Evolutionary conservation across 2,888 invertebrate genomes (phyloP).

Genomic region (Nemoura dubitans): DNA sequence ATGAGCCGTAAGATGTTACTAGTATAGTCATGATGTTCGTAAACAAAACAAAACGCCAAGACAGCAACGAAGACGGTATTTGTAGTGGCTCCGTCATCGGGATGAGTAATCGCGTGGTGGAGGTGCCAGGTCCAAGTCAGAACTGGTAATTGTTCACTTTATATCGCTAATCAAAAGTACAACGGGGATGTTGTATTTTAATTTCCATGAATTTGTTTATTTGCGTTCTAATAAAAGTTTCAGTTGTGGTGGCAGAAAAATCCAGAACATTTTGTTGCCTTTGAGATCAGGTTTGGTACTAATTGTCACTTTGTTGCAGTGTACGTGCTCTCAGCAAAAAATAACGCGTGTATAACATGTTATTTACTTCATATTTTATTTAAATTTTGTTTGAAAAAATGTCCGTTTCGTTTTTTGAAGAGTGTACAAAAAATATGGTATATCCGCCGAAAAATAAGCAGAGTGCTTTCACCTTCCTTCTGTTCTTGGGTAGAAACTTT

Average conservation of each 20-base stretch:
- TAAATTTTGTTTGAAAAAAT: background rate
- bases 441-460: conserved; percentile 30
- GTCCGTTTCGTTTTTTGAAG: conserved; percentile 33
- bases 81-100: too few species aligned
- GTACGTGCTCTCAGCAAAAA: background rate
- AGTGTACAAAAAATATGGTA: conserved; percentile 28
- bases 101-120: background rate
- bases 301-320: background rate
- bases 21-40: background rate
- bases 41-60: background rate
- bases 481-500: conserved; percentile 42
- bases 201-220: background rate
- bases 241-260: background rate
- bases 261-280: background rate
- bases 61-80: background rate
- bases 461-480: conserved; percentile 44
- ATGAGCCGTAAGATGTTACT: conserved; percentile 5
- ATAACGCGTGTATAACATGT: background rate
- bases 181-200: background rate
- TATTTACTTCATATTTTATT: background rate
- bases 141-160: too few species aligned
- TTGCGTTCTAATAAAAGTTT: background rate
- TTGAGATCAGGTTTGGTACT: background rate
- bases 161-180: too few species aligned
- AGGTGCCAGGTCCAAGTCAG: background rate